A percentile compares a stretch with the other conserved stretches of the same genome.
phyloP scores from a whole-genome alignment of 1,140 invertebrate species.

The Cotesia chilonis region DNA sequence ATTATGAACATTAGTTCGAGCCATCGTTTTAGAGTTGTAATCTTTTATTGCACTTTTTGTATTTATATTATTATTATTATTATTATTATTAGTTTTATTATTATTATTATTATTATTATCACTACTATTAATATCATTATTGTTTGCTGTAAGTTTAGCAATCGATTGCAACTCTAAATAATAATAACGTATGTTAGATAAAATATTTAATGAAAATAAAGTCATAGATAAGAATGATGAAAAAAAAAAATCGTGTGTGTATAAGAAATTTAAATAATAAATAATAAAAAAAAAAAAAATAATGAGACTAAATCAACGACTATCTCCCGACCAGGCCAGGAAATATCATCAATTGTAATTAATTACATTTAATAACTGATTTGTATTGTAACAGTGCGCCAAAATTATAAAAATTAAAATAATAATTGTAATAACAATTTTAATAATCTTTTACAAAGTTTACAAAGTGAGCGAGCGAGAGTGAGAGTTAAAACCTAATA shows the following conservation, averaged over 20 bases:
- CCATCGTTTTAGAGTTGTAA: too few species aligned
- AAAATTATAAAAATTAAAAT: conserved; percentile 15
- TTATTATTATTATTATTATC: conserved; percentile 7
- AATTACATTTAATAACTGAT: not conserved
- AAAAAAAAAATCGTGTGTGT: conserved; percentile 41
- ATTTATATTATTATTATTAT: too few species aligned
- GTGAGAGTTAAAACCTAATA: not conserved
- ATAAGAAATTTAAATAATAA: conserved; percentile 20
- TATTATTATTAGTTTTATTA: too few species aligned
- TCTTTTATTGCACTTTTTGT: too few species aligned
- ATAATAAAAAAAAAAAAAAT: conserved; percentile 1
- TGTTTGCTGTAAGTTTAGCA: conserved; percentile 40
- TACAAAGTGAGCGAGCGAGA: conserved; percentile 7
- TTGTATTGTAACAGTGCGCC: conserved; percentile 17
- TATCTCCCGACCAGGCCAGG: conserved; percentile 1
- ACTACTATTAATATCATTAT: conserved; percentile 2
- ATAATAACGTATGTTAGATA: conserved; percentile 55
- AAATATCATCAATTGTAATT: conserved; percentile 6
- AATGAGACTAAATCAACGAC: conserved; percentile 23
- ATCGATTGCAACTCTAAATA: conserved; percentile 54
- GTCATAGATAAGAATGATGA: conserved; percentile 39
- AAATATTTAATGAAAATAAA: conserved; percentile 44
- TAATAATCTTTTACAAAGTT: conserved; percentile 28
- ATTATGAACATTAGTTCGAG: too few species aligned
- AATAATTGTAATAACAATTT: conserved; percentile 9